phyloP scores from a whole-genome alignment of 2,888 invertebrate species.

The Neelides folsomi region DNA sequence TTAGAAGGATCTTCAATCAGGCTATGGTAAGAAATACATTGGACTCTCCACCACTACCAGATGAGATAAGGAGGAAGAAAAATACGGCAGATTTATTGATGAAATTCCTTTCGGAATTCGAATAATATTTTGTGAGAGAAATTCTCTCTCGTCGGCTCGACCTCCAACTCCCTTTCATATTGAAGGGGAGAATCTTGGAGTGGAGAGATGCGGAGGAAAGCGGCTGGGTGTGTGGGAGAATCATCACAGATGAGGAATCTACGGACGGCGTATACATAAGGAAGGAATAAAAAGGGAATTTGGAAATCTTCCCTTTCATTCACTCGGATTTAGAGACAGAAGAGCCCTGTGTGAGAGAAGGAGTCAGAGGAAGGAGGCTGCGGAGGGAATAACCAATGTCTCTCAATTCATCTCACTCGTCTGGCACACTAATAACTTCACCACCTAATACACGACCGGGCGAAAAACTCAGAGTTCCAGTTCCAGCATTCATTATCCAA shows the following conservation, averaged over 20 bases:
- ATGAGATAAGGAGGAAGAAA: constrained; percentile 16
- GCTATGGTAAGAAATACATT: too few species aligned
- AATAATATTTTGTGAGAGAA: constrained; percentile 33
- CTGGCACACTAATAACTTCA: constrained; percentile 2
- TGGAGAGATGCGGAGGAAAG: too few species aligned
- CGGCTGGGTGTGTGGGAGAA: background rate
- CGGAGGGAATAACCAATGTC: constrained; percentile 1
- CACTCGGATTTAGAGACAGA: too few species aligned
- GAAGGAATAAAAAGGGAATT: constrained; percentile 21
- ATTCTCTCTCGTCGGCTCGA: constrained; percentile 8
- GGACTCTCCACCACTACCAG: too few species aligned
- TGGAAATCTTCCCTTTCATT: constrained; percentile 10
- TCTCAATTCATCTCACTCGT: constrained; percentile 1
- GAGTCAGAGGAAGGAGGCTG: background rate
- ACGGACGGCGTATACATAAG: constrained; percentile 13
- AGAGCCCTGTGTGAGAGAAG: background rate
- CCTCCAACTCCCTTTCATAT: constrained; percentile 7
- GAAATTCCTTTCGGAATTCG: constrained; percentile 34
- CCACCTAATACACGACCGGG: background rate
- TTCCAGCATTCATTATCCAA: too few species aligned
- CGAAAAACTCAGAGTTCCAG: too few species aligned
- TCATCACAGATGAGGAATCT: background rate
- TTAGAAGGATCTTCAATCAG: too few species aligned
- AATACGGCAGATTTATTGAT: constrained; percentile 34
- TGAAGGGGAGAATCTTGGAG: constrained; percentile 8